Evolutionary conservation across 92 coral and sea anemone species (phyloP).

Genomic region (Scolanthus callimorphus): DNA sequence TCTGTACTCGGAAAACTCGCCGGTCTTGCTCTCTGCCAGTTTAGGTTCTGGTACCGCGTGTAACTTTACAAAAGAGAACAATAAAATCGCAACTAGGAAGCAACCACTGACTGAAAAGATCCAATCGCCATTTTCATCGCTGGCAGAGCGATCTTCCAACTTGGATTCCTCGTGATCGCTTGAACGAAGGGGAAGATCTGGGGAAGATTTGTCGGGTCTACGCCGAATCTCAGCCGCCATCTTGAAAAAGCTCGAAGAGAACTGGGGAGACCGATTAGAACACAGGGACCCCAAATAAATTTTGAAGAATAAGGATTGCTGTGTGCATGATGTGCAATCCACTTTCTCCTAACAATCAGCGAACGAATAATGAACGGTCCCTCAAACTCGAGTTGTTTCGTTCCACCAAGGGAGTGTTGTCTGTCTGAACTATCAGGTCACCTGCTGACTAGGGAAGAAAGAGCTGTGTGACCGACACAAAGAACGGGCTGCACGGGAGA

Average conservation of each 20-base stretch:
- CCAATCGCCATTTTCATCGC: conserved; percentile 15
- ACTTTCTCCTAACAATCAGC: too few relatives aligned
- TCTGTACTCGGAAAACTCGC: conserved; percentile 87
- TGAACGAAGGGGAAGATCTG: background rate
- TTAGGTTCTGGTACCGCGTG: conserved; percentile 70
- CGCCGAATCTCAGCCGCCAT: conserved; percentile 71
- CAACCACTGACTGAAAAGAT: conserved; percentile 34
- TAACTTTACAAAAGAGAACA: conserved; percentile 40
- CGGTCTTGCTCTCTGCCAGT: conserved; percentile 37
- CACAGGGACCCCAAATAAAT: conserved; percentile 8
- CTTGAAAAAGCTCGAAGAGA: conserved; percentile 8
- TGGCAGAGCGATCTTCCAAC: background rate
- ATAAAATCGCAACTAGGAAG: conserved; percentile 36
- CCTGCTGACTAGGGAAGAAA: too few relatives aligned
- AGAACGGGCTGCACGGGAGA: too few relatives aligned
- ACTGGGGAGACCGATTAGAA: background rate
- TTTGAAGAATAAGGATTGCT: too few relatives aligned
- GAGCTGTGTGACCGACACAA: too few relatives aligned
- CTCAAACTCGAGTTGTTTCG: too few relatives aligned
- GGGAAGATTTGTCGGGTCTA: conserved; percentile 29
- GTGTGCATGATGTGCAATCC: too few relatives aligned
- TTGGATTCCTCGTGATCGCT: background rate
- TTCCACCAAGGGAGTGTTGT: too few relatives aligned
- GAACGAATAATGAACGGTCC: too few relatives aligned
- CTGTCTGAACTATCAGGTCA: too few relatives aligned